Conservation (phyloP, 92 coral and sea anemone genomes). For the Epizoanthus rinbou region DNA sequence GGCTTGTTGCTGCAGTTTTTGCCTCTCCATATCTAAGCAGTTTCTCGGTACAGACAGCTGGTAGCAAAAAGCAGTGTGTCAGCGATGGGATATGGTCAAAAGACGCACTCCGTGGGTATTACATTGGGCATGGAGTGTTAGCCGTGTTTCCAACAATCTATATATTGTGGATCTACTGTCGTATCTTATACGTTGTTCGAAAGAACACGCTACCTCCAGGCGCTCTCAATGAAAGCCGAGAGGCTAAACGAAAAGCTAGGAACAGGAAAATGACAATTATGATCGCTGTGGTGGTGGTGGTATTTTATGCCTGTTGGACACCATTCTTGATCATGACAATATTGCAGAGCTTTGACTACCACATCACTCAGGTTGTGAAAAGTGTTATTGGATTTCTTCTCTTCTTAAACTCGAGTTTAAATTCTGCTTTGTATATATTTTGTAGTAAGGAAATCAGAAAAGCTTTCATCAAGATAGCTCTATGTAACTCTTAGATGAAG, state of each 20-base stretch:
- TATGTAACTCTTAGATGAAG: background rate
- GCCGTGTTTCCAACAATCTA: no score
- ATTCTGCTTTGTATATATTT: background rate
- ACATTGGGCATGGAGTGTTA: no score
- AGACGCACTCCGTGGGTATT: no score
- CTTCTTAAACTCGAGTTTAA: background rate
- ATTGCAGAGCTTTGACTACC: background rate
- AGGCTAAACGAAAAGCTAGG: background rate
- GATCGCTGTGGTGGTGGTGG: background rate
- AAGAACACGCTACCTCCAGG: no score
- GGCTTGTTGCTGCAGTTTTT: no score
- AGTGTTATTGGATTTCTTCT: background rate
- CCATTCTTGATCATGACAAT: background rate
- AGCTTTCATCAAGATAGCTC: background rate
- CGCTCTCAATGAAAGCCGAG: no score
- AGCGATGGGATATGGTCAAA: no score
- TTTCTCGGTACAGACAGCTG: no score
- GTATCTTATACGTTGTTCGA: no score
- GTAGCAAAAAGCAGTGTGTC: no score
- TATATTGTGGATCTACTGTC: no score
- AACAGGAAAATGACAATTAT: background rate
- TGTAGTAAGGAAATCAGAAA: background rate
- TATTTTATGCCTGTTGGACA: background rate
- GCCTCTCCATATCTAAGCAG: no score
- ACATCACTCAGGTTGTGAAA: background rate